Base-by-base conservation (phyloP, 2,113 vertebrate genomes). In the Callaeas wilsoni region DNA sequence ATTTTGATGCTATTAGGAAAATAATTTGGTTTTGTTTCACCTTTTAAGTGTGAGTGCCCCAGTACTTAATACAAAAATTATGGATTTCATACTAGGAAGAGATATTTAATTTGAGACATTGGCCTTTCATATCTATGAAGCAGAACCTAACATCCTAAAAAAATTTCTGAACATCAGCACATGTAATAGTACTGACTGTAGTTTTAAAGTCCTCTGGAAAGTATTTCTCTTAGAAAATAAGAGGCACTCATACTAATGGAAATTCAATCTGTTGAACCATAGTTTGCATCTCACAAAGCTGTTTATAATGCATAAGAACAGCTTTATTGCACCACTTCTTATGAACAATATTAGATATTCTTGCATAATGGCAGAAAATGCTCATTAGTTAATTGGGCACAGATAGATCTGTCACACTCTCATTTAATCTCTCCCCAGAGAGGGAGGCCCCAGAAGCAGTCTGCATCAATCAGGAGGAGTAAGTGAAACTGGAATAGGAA, bases 131-230 rank as follows among this genome's bases (percentile, higher is more conserved):
- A 53, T 57, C 10, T 63, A 2, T 57, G 15, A 67, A 71, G 18
- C 10, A 44, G 37, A 78, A 33, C 2, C 1, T 35, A 42, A 4
- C 4, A 52, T 21, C 10, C 37, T 62, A 35, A 67, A 56, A 13
- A 57, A 37, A 2, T 18, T 85, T 86, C 42, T 75, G 29, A 76
- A 33, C 2, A 4, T 25, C 1, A 0, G 1, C 9, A 46, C 6
- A 9, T 25, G 8, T 23, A 46, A 8, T 29, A 35, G 13, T 35
- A 41, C 4, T 57, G 14, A 79, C 27, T 14, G 15, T 57, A 35
- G 29, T 84, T 84, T 57, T 30, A 44, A 74, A 46, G 15, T 82
- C 35, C 79, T 10, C 6, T 85, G 33, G 13, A 78, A 13, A 57
- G 2, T 3, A 63, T 57, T 85, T 62, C 7, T 42, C 68, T 63